These are phyloP conservation scores for Oncorhynchus clarkii DNA, from an alignment of 2,113 vertebrate genomes.

Conservation along the genomic window DNA sequence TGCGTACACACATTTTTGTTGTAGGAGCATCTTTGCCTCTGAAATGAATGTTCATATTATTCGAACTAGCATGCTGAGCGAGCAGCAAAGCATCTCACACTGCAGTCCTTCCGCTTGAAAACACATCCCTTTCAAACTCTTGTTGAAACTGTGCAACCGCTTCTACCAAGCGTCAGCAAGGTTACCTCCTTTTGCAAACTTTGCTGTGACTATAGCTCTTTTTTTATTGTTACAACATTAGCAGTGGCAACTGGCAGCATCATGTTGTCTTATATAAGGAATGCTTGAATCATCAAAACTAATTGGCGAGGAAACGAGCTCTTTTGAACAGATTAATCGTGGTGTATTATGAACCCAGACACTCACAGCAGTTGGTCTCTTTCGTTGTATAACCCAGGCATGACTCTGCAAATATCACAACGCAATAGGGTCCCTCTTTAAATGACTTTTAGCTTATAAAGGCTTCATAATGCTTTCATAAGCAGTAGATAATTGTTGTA, in stretches of 20 bases:
- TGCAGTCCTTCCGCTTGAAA: neutral
- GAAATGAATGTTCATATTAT: neutral
- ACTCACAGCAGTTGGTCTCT: neutral
- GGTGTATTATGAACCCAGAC: neutral
- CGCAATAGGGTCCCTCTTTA: no score
- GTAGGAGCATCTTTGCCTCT: neutral
- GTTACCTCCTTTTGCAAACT: neutral
- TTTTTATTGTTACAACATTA: neutral
- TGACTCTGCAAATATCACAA: neutral
- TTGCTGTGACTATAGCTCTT: neutral
- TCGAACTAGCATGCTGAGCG: neutral
- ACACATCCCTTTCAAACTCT: neutral
- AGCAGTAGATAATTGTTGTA: no score
- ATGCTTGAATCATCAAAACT: neutral
- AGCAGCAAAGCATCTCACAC: neutral
- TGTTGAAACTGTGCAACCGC: neutral
- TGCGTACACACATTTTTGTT: neutral
- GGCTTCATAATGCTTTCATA: no score
- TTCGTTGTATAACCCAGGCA: neutral
- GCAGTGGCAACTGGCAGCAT: neutral
- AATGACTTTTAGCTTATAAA: no score
- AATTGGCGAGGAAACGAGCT: neutral
- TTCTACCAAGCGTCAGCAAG: neutral
- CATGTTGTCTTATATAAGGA: constrained; percentile 2
- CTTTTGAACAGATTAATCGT: neutral